Evolutionary conservation across 64 coral and sea anemone genomes (phyloP).

Genomic region (Pachyseris speciosa): DNA sequence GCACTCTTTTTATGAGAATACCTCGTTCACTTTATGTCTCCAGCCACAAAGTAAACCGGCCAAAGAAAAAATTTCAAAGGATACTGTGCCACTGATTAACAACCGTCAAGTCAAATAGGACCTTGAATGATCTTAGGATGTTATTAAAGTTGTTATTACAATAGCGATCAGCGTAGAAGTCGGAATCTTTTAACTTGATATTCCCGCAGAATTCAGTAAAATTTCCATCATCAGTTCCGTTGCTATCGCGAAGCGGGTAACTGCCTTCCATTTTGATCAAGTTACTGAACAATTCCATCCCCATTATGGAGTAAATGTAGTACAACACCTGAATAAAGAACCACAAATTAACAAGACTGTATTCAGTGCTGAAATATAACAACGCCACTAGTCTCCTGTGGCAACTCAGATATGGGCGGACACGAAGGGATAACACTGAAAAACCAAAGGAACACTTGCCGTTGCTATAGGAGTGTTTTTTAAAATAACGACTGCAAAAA

Average conservation of each 20-base stretch:
- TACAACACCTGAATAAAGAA: slow-evolving; percentile 74
- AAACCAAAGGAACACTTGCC: too few species aligned
- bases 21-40: too few species aligned
- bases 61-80: too few species aligned
- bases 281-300: slow-evolving; percentile 88
- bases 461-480: too few species aligned
- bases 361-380: too few species aligned
- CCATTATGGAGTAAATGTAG: slow-evolving; percentile 91
- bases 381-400: too few species aligned
- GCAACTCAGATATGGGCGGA: too few species aligned
- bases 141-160: slow-evolving; percentile 96
- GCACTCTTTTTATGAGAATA: too few species aligned
- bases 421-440: too few species aligned
- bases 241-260: slow-evolving; percentile 34
- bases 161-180: slow-evolving; percentile 85
- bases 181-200: slow-evolving; percentile 84
- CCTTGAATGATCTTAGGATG: slow-evolving; percentile 86
- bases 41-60: too few species aligned
- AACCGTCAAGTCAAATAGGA: slow-evolving; percentile 98
- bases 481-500: too few species aligned
- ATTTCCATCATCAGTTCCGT: slow-evolving; percentile 22
- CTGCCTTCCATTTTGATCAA: slow-evolving; percentile 69
- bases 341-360: not conserved
- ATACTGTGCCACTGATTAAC: slow-evolving; percentile 99
- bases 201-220: slow-evolving; percentile 83